Evolutionary conservation across 2,113 vertebrate genomes (phyloP), one percentile per base, ranked within the genome.

Genomic region (Bujurquina vittata): DNA sequence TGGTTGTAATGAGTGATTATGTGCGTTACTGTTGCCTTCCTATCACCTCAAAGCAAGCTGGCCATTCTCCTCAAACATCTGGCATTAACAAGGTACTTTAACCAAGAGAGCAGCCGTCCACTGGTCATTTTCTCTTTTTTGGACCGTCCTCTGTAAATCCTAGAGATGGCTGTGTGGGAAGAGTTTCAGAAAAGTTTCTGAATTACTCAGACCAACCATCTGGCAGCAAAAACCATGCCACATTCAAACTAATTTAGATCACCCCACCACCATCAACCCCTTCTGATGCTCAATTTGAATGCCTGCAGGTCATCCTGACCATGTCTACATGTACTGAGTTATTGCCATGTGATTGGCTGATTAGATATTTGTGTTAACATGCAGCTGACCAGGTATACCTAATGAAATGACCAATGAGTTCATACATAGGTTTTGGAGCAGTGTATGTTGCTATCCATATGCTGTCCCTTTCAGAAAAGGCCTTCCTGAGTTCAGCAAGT

Each of bases 241-340:
- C 7, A 10, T 65, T 65, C 37, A 23, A 26, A 26, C 2, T 26
- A 2, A 26, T 26, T 26, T 26, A 26, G 26, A 26, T 26, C 26
- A 26, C 26, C 26, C 26, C 26, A 26, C 26, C 26, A 26, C 26
- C 26, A 26, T 26, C 26, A 26, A 26, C 26, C 26, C 26, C 26
- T 2, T 26, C 26, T 26, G 26, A 26, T 26, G 26, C 26, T 26
- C 26, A 26, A 3, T 26, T 26, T 26, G 2, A 26, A 26, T 26
- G 7, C 23, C 62, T 15, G n/a, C 15, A 23, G 61, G 35, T 15
- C 61, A 9, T 43, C 62, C 23, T 65, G 37, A 65, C 23, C 37
- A 65, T 14, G 35, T 23, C 35, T 0, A 0, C 12, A 43, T 43
- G 15, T n/a, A 43, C n/a, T 17, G 62, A 3, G 62, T 17, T 43